Evolutionary conservation across 2,113 vertebrate species (phyloP).

Genomic region (Thalassarche chlororhynchos): DNA sequence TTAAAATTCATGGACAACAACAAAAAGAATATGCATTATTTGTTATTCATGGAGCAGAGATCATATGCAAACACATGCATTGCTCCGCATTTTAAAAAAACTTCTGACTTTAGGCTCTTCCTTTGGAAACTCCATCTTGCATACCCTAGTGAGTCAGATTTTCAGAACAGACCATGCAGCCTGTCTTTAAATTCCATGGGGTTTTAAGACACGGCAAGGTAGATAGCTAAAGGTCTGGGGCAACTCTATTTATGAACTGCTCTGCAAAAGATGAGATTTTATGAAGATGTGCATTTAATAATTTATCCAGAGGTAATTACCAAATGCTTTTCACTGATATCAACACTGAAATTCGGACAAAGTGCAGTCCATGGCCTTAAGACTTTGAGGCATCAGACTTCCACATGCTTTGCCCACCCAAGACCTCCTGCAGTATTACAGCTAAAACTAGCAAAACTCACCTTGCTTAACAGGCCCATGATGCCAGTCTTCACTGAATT

Average conservation of each 20-base stretch:
- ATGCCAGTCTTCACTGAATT: constrained; percentile 82
- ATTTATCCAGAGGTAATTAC: background rate
- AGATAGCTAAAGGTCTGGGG: background rate
- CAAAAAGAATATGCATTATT: background rate
- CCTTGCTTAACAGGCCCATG: constrained; percentile 81
- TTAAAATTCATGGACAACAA: background rate
- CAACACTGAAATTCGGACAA: background rate
- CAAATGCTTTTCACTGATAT: background rate
- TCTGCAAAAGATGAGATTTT: background rate
- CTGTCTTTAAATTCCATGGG: background rate
- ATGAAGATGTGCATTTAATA: background rate
- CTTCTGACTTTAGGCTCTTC: background rate
- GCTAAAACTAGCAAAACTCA: constrained; percentile 50
- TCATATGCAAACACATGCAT: background rate
- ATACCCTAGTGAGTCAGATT: background rate
- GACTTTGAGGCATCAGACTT: background rate
- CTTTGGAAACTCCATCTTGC: background rate
- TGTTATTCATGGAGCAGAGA: background rate
- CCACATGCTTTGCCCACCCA: background rate
- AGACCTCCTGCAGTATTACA: background rate
- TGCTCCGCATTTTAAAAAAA: background rate
- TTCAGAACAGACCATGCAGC: background rate
- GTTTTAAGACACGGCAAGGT: background rate
- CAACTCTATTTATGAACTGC: background rate
- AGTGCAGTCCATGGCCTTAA: background rate